phyloP scores from a whole-genome alignment of 2,113 vertebrate species.

The Microcebus griseorufus region DNA sequence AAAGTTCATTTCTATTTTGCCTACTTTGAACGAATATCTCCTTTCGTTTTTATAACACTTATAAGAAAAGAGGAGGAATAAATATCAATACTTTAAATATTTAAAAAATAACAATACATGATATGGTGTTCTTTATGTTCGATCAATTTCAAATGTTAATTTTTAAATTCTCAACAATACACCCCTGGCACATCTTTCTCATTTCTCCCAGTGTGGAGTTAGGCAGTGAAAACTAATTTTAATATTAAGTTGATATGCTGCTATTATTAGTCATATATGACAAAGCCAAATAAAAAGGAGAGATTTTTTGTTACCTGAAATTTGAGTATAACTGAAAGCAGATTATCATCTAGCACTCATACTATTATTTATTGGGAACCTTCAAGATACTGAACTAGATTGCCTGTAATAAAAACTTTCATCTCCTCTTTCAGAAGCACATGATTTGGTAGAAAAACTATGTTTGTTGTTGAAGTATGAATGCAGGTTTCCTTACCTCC shows the following conservation, averaged over 20 bases:
- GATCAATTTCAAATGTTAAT: background rate
- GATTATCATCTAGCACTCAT: background rate
- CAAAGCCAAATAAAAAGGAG: background rate
- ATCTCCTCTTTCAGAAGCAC: background rate
- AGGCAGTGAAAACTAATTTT: background rate
- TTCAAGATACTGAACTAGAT: background rate
- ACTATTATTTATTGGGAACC: background rate
- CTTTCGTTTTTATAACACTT: background rate
- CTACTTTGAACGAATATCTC: background rate
- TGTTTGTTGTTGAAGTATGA: background rate
- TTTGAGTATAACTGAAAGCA: background rate
- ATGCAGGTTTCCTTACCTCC: background rate
- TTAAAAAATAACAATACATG: background rate
- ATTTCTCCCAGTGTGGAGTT: background rate
- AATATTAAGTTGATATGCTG: background rate
- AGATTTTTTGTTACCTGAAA: background rate
- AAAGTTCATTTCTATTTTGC: background rate
- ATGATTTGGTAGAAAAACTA: background rate
- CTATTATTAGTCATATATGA: background rate
- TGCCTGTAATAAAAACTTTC: background rate
- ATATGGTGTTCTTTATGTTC: background rate
- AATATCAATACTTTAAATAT: background rate
- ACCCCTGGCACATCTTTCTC: background rate
- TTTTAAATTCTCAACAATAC: background rate
- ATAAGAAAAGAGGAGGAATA: background rate